Base-by-base conservation (phyloP, 2,797 vertebrate species). In the Urocyon cinereoargenteus region DNA sequence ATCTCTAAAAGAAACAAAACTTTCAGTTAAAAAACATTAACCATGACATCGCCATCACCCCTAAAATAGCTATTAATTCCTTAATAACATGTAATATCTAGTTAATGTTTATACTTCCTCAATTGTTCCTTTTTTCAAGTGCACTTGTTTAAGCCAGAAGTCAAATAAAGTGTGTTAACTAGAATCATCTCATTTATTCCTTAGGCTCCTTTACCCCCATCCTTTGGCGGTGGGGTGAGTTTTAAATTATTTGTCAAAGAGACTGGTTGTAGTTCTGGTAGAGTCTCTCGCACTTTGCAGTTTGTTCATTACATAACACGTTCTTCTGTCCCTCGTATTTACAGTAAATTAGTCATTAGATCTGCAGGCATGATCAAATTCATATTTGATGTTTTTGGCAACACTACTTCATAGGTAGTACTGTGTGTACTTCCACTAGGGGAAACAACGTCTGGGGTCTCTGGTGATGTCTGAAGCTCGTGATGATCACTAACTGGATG, bases 231-330 rank as follows among this genome's bases (percentile, higher is more conserved):
- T 1, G 6, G 11, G 10, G 10, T 12, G 26, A 45, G 21, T 11
- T 55, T 22, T 15, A 51, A 86, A 84, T 70, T 66, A 86, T 53
- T 61, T 45, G 78, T 59, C 59, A 45, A 77, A 94, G 9, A 93
- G 59, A 89, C 8, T 77, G 45, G 22, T 34, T 73, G 3, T 34
- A 93, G 57, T 86, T 96, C n/a, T 40, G 89, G 12, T 2, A 59
- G 31, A 78, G 26, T 77, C 34, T 90, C 16, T n/a, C 2, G 78
- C 18, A 85, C 28, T 87, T 72, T 49, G 24, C 40, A 83, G 61
- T 93, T 93, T 91, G 49, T 55, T 93, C 82, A 96, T 22, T 83
- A 6, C 53, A 34, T 49, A 83, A 86, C 14, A 81, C n/a, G 53
- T 61, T 78, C 53, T 34, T 87, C 62, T 24, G 3, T 66, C 14